Conservation (phyloP, 2,888 invertebrate species). For the Zaprionus lineosus region DNA sequence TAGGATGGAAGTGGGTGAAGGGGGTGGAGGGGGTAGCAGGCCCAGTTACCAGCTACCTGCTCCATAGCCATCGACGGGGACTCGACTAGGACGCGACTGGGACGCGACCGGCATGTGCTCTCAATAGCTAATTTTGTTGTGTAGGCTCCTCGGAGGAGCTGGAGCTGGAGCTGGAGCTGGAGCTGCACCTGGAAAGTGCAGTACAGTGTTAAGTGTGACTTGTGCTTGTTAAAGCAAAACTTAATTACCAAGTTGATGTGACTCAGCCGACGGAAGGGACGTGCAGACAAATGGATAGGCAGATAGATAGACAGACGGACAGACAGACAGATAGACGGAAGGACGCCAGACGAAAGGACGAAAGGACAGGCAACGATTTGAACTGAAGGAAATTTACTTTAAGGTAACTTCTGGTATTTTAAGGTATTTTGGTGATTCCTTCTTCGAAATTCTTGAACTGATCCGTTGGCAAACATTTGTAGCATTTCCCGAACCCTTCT, state of each 20-base stretch:
- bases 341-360: too few relatives aligned
- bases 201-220: constrained; percentile 45
- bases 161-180: background rate
- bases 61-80: too few relatives aligned
- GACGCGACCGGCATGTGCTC: constrained; percentile 20
- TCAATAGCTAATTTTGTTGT: constrained; percentile 46
- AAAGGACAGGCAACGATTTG: too few relatives aligned
- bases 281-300: too few relatives aligned
- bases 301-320: too few relatives aligned
- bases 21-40: background rate
- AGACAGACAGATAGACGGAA: too few relatives aligned
- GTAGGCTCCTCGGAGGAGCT: constrained; percentile 45
- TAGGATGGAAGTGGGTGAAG: background rate
- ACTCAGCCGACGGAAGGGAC: too few relatives aligned
- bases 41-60: background rate
- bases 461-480: constrained; percentile 16
- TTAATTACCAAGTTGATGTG: constrained; percentile 59
- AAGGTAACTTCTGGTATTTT: background rate
- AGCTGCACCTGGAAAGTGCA: constrained; percentile 1
- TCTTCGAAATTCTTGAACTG: too few relatives aligned
- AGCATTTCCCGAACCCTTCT: constrained; percentile 19
- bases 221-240: constrained; percentile 25
- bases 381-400: constrained; percentile 6
- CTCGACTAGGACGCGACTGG: too few relatives aligned
- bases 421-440: background rate